Evolutionary conservation across 2,888 invertebrate genomes (phyloP).

Genomic region (Nomada flava): DNA sequence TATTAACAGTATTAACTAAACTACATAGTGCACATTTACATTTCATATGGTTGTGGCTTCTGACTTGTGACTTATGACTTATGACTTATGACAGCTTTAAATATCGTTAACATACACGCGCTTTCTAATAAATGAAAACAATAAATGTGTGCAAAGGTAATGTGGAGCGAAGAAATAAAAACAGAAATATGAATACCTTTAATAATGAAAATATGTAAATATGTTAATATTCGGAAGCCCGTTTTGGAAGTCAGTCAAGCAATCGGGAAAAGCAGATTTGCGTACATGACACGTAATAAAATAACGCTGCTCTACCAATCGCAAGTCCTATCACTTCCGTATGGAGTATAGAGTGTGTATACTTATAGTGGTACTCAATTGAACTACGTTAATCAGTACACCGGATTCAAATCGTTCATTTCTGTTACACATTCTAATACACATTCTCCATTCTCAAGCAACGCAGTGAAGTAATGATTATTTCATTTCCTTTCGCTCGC

Average conservation of each 20-base stretch:
- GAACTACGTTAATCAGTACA: constrained; percentile 60
- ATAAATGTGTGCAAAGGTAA: background rate
- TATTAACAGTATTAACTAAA: constrained; percentile 1
- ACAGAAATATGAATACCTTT: constrained; percentile 49
- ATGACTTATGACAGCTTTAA: constrained; percentile 56
- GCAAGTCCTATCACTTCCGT: constrained; percentile 61
- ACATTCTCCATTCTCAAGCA: no score
- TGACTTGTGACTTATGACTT: no score
- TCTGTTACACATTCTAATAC: background rate
- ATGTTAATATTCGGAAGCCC: constrained; percentile 16
- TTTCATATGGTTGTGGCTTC: constrained; percentile 46
- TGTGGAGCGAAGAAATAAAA: background rate
- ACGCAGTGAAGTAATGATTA: no score
- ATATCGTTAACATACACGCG: constrained; percentile 16
- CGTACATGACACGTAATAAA: constrained; percentile 67
- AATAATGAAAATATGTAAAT: constrained; percentile 32
- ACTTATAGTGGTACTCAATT: constrained; percentile 18
- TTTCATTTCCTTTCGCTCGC: background rate
- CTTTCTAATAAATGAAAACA: constrained; percentile 24
- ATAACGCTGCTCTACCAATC: constrained; percentile 57
- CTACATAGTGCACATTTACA: constrained; percentile 1
- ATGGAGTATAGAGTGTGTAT: constrained; percentile 8
- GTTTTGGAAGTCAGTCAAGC: constrained; percentile 41
- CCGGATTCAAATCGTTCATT: constrained; percentile 21
- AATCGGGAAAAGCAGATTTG: constrained; percentile 46